Evolutionary conservation across 2,797 vertebrate genomes (phyloP).

Genomic region (Muscicapa striata): DNA sequence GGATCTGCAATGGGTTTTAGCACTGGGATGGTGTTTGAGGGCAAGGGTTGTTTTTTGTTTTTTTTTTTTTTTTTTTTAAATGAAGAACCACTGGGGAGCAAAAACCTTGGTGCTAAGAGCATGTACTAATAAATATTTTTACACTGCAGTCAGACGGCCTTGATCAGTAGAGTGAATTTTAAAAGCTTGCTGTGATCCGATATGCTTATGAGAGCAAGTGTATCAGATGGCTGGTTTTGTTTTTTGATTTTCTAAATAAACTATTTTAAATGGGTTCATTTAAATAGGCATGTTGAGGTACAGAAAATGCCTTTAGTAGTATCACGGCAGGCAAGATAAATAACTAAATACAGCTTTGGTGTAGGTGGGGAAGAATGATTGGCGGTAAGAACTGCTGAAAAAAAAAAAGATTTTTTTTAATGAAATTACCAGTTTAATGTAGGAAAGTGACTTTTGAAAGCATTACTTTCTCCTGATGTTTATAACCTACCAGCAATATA

Average conservation of each 20-base stretch:
- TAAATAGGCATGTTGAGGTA: not conserved
- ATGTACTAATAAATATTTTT: not conserved
- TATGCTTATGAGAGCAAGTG: not conserved
- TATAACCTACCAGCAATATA: not conserved
- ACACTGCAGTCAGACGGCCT: not conserved
- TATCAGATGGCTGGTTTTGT: slow-evolving; percentile 15
- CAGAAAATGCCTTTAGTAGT: slow-evolving; percentile 28
- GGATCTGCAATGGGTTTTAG: slow-evolving; percentile 50
- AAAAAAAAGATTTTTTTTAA: not conserved
- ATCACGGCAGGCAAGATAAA: slow-evolving; percentile 44
- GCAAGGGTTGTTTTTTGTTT: not conserved
- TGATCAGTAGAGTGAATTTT: not conserved
- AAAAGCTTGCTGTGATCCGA: not conserved
- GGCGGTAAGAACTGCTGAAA: not conserved
- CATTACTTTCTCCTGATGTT: not conserved
- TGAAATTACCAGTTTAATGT: not conserved
- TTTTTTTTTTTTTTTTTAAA: not conserved
- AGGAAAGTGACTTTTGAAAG: not conserved
- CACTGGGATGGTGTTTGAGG: not conserved
- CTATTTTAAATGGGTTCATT: slow-evolving; percentile 8
- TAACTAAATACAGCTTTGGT: not conserved
- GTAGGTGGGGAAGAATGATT: slow-evolving; percentile 10
- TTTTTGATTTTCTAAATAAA: slow-evolving; percentile 23
- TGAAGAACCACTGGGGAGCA: not conserved
- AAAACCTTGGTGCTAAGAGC: not conserved